Evolutionary conservation across 1,140 invertebrate species (phyloP).

Genomic region (Brachystomella parvula): DNA sequence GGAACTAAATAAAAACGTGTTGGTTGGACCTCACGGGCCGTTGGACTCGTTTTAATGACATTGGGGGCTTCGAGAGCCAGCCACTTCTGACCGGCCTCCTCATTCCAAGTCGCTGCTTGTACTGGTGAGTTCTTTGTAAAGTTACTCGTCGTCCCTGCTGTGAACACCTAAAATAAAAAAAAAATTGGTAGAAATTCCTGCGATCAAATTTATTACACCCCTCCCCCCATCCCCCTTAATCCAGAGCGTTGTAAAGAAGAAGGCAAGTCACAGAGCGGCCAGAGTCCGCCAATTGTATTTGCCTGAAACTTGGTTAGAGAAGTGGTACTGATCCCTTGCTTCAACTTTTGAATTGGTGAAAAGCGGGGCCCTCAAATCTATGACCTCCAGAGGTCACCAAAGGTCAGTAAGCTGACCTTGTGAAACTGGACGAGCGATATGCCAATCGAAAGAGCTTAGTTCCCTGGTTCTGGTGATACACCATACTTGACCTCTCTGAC

Average conservation of each 20-base stretch:
- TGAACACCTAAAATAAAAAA: conserved; percentile 7
- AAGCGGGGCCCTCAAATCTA: not conserved
- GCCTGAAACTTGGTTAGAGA: too few species aligned
- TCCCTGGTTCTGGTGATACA: too few species aligned
- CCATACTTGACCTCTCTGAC: too few species aligned
- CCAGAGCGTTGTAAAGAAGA: not conserved
- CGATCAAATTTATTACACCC: too few species aligned
- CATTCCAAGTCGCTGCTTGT: conserved; percentile 13
- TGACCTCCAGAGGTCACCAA: not conserved
- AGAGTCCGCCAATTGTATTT: too few species aligned
- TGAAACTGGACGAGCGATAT: too few species aligned
- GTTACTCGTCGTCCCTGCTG: conserved; percentile 13
- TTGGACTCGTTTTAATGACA: not conserved
- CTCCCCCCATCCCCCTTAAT: too few species aligned
- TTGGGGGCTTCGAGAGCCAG: conserved; percentile 16
- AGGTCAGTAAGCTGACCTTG: too few species aligned
- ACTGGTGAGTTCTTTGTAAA: not conserved
- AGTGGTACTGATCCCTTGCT: not conserved
- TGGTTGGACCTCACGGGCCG: not conserved
- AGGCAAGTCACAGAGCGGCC: too few species aligned
- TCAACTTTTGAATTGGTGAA: too few species aligned
- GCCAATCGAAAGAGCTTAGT: too few species aligned
- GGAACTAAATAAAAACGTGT: conserved; percentile 22
- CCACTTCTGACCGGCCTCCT: conserved; percentile 18
- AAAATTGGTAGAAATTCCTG: too few species aligned